Evolutionary conservation across 2,888 invertebrate species (phyloP), one percentile per base, ranked within the genome.

Genomic region (Plebejus anna): DNA sequence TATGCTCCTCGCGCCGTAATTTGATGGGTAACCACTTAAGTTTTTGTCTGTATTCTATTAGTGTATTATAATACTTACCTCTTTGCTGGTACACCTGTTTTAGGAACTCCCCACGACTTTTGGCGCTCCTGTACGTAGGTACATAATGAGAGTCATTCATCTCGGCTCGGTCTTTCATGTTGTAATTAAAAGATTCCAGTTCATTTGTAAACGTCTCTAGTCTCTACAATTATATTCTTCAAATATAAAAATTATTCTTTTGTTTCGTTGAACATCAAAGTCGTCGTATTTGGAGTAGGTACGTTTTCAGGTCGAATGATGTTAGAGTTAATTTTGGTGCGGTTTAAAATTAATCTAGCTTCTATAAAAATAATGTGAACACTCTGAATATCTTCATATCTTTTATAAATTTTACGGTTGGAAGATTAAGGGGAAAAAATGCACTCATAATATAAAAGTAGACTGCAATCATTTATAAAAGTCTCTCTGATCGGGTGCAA

Each of bases 151-250:
- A 47, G 73, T 73, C 55, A 13, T 55, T 73, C 32, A 22, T 55
- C 55, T 47, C 55, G 42, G 22, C 72, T 73, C 51, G 73, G 32
- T 51, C 28, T 72, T 72, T 72, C 72, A 47, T 72, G 13, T 51
- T 51, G 28, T 72, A 72, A 72, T 72, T 72, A 72, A 47, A 72
- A 32, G 16, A 16, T 55, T 73, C 51, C 51, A 32, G 32, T 32
- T 55, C 47, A 32, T 13, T 55, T 55, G 22, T 22, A 22, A 72
- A 28, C 47, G 22, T 28, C 28, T 28, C 28, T 47, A 28, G 22
- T 28, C 28, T 28, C 28, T 47, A 13, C 72, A 72, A 72, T 72
- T 51, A 51, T 72, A 47, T 51, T 47, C 47, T 42, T 72, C 22
- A 28, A 72, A 51, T 47, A 11, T 22, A 51, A 72, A 13, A 72